A percentile compares a stretch with the other conserved stretches of the same genome.
These are phyloP conservation scores for Lepidocyrtinus sp. DNA, from an alignment of 2,888 invertebrate species.

Conservation along the genomic window DNA sequence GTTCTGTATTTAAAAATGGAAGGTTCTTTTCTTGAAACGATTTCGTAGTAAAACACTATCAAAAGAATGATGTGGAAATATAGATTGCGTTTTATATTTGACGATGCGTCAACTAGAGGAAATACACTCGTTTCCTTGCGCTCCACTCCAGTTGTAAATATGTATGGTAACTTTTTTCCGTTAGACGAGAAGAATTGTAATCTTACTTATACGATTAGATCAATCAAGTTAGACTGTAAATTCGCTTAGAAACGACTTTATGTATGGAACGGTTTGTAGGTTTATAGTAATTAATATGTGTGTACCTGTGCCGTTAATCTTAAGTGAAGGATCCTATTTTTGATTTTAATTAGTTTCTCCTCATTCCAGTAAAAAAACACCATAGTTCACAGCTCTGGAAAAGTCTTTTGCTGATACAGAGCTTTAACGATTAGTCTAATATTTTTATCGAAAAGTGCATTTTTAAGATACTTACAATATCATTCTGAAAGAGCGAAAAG, in stretches of 20 bases:
- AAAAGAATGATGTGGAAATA: no score
- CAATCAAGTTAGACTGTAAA: no score
- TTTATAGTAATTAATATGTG: background rate
- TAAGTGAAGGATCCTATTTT: background rate
- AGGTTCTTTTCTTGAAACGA: slow-evolving; percentile 32
- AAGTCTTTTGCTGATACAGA: slow-evolving; percentile 18
- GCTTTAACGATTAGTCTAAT: no score
- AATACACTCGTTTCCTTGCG: background rate
- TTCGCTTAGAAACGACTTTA: no score
- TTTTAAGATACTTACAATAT: no score
- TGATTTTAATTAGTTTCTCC: background rate
- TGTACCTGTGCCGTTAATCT: background rate
- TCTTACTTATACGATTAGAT: no score
- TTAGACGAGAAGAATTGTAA: no score
- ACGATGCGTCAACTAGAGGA: background rate
- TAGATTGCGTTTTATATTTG: no score
- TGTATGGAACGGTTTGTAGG: background rate
- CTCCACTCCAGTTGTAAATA: background rate
- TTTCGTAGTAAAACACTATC: no score
- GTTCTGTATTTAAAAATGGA: slow-evolving; percentile 43
- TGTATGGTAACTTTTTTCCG: no score
- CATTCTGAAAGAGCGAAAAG: no score
- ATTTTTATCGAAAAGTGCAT: no score
- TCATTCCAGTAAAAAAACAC: background rate
- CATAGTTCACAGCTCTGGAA: slow-evolving; percentile 9